Percentiles rank a stretch among this genome's conserved stretches.
Evolutionary conservation across 1,140 invertebrate genomes (phyloP).

Genomic region (Drosophila parvula): DNA sequence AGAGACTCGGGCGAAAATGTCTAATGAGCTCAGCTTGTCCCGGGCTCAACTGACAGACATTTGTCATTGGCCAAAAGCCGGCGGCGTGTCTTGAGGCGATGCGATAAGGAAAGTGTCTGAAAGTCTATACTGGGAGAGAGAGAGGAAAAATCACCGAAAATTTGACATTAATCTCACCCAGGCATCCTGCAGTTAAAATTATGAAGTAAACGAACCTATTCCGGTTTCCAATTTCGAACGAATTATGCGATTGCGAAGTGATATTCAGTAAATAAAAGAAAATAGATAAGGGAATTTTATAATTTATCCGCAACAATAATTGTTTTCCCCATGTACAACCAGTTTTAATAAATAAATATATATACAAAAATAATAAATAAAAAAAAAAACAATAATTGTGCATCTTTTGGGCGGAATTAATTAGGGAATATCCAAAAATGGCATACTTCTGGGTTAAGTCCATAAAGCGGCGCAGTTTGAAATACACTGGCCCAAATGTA

Average conservation of each 20-base stretch:
- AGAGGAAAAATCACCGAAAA: constrained; percentile 18
- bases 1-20: constrained; percentile 45
- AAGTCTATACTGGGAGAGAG: not conserved
- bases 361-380: no score
- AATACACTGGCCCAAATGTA: no score
- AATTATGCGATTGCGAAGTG: not conserved
- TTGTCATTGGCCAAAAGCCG: constrained; percentile 61
- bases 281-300: no score
- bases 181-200: not conserved
- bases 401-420: no score
- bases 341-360: no score
- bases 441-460: no score
- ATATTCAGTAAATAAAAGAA: no score
- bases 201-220: constrained; percentile 1
- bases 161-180: constrained; percentile 24
- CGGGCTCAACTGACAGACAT: constrained; percentile 66
- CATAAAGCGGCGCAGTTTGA: no score
- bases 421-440: no score
- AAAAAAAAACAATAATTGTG: no score
- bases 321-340: no score
- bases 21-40: constrained; percentile 66
- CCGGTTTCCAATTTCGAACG: not conserved
- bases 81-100: constrained; percentile 45
- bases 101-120: constrained; percentile 50
- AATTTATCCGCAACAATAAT: no score